phyloP scores from a whole-genome alignment of 1,140 invertebrate genomes.

The Eulimnadia texana region DNA sequence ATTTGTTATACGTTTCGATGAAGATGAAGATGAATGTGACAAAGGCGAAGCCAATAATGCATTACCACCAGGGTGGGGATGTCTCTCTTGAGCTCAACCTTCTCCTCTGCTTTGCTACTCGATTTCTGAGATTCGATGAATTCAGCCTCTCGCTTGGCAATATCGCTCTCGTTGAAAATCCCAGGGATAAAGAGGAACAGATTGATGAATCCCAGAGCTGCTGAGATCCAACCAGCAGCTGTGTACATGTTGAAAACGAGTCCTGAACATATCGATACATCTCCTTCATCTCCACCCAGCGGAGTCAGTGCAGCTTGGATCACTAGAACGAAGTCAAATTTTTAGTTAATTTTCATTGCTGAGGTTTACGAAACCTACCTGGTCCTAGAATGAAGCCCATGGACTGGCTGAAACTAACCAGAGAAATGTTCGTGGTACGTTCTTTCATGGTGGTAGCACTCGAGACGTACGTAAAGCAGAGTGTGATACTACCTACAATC shows the following conservation, averaged over 20 bases:
- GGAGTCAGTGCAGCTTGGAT: constrained; percentile 58
- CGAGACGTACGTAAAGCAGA: constrained; percentile 70
- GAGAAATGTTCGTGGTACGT: constrained; percentile 66
- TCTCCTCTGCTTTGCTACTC: neutral
- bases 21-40: constrained; percentile 79
- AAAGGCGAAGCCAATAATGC: constrained; percentile 68
- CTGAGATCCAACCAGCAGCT: constrained; percentile 54
- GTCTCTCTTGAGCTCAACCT: constrained; percentile 46
- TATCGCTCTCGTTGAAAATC: constrained; percentile 47
- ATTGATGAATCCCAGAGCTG: constrained; percentile 57
- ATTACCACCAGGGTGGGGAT: constrained; percentile 55
- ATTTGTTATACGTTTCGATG: constrained; percentile 58
- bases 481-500: constrained; percentile 59
- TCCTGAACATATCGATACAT: constrained; percentile 2
- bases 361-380: constrained; percentile 24
- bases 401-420: constrained; percentile 70
- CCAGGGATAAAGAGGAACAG: constrained; percentile 55
- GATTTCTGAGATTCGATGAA: constrained; percentile 39
- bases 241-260: constrained; percentile 67
- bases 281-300: constrained; percentile 44
- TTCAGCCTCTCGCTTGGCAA: constrained; percentile 60
- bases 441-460: constrained; percentile 64
- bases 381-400: constrained; percentile 78
- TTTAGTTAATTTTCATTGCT: neutral
- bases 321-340: constrained; percentile 26